These are phyloP conservation scores for Psittacula echo DNA, from an alignment of 2,797 vertebrate genomes.

Conservation along the genomic window DNA sequence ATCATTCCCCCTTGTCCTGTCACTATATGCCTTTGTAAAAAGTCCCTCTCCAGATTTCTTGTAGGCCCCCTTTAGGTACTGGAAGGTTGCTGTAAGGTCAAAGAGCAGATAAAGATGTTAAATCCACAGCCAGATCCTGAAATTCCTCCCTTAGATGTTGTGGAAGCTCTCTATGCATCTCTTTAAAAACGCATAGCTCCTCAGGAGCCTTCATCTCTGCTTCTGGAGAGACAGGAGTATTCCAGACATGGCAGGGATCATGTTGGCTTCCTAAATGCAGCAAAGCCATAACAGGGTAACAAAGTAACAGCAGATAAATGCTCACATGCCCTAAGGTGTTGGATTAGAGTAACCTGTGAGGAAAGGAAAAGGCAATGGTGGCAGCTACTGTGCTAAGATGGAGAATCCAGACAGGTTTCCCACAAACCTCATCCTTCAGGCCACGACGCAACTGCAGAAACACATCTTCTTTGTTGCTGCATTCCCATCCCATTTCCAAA, in stretches of 20 bases:
- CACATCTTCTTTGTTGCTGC: background rate
- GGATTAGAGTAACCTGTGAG: background rate
- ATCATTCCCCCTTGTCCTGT: background rate
- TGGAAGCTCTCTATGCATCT: background rate
- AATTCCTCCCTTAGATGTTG: background rate
- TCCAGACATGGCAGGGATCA: background rate
- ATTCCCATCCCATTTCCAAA: background rate
- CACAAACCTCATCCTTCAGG: background rate
- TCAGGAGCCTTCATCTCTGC: background rate
- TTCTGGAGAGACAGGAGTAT: background rate
- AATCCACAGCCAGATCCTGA: background rate
- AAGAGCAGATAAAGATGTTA: background rate
- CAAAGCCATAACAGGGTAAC: background rate
- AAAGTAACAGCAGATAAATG: background rate
- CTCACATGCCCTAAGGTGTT: rapidly evolving
- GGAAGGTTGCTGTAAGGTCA: background rate
- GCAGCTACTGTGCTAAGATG: background rate
- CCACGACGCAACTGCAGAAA: background rate
- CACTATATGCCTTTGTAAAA: background rate
- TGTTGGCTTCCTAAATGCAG: rapidly evolving
- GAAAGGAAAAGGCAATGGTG: background rate
- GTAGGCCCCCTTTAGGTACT: background rate
- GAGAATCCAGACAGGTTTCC: background rate
- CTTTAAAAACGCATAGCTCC: background rate
- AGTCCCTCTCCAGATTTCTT: background rate